A percentile compares a stretch with the other conserved stretches of the same genome.
phyloP scores from a whole-genome alignment of 2,113 vertebrate genomes.

The Oophaga pumilio region DNA sequence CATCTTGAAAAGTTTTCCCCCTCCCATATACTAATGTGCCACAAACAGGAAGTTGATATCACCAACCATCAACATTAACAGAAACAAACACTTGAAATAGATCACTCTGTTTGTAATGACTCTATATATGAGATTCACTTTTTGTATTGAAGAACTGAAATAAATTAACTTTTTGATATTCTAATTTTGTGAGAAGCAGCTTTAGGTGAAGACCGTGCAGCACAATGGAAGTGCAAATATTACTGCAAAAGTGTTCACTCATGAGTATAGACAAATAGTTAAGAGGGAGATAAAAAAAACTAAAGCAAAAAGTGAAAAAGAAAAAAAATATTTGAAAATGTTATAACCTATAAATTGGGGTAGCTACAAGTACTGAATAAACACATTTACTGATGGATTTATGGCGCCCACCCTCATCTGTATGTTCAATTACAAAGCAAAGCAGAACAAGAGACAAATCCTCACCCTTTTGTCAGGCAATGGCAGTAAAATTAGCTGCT shows the following conservation, averaged over 20 bases:
- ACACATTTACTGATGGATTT: constrained; percentile 9
- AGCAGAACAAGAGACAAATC: constrained; percentile 8
- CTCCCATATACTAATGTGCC: too few species aligned
- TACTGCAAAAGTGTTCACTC: neutral
- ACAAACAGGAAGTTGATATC: too few species aligned
- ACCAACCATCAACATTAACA: too few species aligned
- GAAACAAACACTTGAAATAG: too few species aligned
- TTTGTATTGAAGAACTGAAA: too few species aligned
- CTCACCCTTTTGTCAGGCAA: constrained; percentile 4
- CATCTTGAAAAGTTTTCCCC: too few species aligned
- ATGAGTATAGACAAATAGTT: neutral
- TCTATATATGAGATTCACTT: too few species aligned
- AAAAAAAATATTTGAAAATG: neutral
- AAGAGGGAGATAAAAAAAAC: neutral
- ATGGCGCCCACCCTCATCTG: neutral
- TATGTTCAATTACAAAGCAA: constrained; percentile 16
- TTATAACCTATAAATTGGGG: neutral
- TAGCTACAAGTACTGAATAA: neutral
- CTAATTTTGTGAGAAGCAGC: too few species aligned
- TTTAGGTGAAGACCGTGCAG: too few species aligned
- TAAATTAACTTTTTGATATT: too few species aligned
- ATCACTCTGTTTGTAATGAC: too few species aligned
- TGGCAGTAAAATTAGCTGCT: constrained; percentile 26
- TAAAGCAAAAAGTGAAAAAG: neutral
- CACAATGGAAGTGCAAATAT: neutral